Conservation (phyloP, 2,797 vertebrate genomes). For the Malacoctenus gilli region DNA sequence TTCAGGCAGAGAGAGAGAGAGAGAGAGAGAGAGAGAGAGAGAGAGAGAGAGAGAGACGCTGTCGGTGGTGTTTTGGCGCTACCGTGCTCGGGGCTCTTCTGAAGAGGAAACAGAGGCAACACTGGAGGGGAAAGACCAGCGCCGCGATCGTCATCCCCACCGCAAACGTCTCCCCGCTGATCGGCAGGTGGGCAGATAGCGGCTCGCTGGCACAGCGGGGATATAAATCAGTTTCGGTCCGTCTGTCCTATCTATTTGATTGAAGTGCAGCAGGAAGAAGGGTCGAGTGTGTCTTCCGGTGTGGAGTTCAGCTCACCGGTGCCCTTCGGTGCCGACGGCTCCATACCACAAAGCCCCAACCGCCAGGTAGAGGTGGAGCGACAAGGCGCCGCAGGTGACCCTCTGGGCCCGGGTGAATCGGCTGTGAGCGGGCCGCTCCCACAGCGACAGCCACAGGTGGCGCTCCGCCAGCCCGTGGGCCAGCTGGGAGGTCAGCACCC, state of each 20-base stretch:
- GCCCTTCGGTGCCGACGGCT: constrained; percentile 66
- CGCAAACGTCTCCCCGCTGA: constrained; percentile 74
- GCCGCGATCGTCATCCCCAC: constrained; percentile 77
- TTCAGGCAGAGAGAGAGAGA: too few species aligned
- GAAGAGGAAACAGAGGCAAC: constrained; percentile 81
- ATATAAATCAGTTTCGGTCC: neutral
- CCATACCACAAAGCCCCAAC: constrained; percentile 82
- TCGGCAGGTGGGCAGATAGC: constrained; percentile 64
- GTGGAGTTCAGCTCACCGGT: constrained; percentile 63
- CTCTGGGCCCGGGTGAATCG: constrained; percentile 82
- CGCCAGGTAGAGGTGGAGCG: constrained; percentile 81
- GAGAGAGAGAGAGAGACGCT: too few species aligned
- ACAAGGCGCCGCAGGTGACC: constrained; percentile 78
- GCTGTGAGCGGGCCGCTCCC: constrained; percentile 79
- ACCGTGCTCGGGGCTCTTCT: constrained; percentile 77
- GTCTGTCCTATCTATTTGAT: too few species aligned
- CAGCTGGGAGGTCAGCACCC: constrained; percentile 80
- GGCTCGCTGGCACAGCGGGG: constrained; percentile 59
- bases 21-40: too few species aligned
- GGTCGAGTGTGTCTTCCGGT: too few species aligned
- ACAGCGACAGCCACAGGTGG: constrained; percentile 85
- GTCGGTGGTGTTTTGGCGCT: constrained; percentile 16
- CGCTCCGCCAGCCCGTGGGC: constrained; percentile 77
- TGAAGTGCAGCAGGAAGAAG: too few species aligned
- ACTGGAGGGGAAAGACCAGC: constrained; percentile 81